Percentiles rank a stretch among this genome's conserved stretches.
These are phyloP conservation scores for Eurystomus gularis DNA, from an alignment of 2,113 vertebrate species.

Conservation along the genomic window DNA sequence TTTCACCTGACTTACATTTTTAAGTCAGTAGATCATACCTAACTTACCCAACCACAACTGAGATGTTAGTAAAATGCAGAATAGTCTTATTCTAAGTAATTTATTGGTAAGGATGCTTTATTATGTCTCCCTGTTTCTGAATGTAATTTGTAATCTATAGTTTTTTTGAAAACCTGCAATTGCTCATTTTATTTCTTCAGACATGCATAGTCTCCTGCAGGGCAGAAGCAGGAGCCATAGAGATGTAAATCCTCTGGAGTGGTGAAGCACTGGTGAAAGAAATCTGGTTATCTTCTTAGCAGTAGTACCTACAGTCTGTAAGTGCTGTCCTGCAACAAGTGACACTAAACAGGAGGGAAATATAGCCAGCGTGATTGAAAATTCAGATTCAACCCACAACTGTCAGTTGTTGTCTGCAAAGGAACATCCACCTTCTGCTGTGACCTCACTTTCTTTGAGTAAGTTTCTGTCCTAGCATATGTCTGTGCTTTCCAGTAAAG, in stretches of 20 bases:
- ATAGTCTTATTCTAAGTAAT: background rate
- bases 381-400: background rate
- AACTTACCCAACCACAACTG: background rate
- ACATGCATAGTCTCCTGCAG: background rate
- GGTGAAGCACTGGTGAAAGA: background rate
- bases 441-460: background rate
- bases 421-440: background rate
- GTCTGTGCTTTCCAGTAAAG: background rate
- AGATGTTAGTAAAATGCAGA: background rate
- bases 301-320: background rate
- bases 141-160: background rate
- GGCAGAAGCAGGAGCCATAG: background rate
- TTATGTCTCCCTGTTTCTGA: background rate
- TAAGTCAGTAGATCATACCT: background rate
- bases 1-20: background rate
- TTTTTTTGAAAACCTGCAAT: background rate
- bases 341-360: background rate
- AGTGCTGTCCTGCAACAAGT: background rate
- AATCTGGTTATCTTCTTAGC: background rate
- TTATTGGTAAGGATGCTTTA: background rate
- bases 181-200: background rate
- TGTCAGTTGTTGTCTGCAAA: background rate
- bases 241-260: background rate
- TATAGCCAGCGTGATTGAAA: fast-evolving
- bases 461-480: background rate